phyloP scores from a whole-genome alignment of 2,888 invertebrate genomes.

The Phyllotreta cruciferae region DNA sequence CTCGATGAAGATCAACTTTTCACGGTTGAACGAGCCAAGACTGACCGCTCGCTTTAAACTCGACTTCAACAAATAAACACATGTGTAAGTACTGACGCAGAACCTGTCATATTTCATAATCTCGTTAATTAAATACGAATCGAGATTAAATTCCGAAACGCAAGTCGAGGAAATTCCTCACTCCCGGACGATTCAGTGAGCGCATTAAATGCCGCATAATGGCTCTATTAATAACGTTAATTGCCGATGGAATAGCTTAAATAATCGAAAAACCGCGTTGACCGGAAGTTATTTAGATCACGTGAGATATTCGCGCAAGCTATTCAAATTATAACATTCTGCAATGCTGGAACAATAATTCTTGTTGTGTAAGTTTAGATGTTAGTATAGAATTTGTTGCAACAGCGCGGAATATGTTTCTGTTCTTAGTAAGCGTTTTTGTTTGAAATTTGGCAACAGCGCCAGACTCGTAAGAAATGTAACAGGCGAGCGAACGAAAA shows the following conservation, averaged over 20 bases:
- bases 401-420: too few relatives aligned
- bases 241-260: constrained; percentile 11
- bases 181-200: constrained; percentile 2
- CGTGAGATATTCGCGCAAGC: constrained; percentile 16
- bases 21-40: background rate
- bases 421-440: too few relatives aligned
- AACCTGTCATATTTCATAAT: constrained; percentile 12
- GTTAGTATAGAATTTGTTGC: too few relatives aligned
- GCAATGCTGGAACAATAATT: too few relatives aligned
- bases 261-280: constrained; percentile 17
- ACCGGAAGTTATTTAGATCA: constrained; percentile 25
- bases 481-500: too few relatives aligned
- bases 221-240: constrained; percentile 17
- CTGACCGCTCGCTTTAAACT: constrained; percentile 2
- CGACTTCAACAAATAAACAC: constrained; percentile 5
- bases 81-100: constrained; percentile 8
- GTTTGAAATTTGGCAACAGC: too few relatives aligned
- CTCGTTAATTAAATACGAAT: constrained; percentile 1
- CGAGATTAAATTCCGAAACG: constrained; percentile 12
- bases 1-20: background rate
- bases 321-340: background rate
- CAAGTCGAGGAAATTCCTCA: constrained; percentile 7
- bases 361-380: too few relatives aligned
- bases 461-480: too few relatives aligned
- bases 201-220: constrained; percentile 16